These are phyloP conservation scores for Eudyptes chrysolophus DNA, from an alignment of 2,113 vertebrate species.

Conservation along the genomic window DNA sequence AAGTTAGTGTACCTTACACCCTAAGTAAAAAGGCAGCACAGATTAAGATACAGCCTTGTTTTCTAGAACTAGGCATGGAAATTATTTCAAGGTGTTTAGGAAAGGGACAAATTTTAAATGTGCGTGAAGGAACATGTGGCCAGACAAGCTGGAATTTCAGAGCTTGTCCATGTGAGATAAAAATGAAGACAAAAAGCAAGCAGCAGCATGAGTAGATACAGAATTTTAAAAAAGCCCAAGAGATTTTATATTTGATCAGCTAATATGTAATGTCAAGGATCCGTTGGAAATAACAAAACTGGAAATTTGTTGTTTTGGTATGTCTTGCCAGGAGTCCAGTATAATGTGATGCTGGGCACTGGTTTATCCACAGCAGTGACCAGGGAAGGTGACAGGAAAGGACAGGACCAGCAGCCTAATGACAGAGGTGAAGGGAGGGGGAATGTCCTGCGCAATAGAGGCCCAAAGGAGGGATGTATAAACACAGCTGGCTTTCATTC, in stretches of 20 bases:
- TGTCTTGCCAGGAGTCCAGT: not conserved
- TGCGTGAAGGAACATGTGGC: not conserved
- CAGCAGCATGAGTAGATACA: not conserved
- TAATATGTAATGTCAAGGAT: not conserved
- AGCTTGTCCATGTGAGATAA: not conserved
- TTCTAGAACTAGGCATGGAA: not conserved
- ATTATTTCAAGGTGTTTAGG: not conserved
- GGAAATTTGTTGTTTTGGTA: not conserved
- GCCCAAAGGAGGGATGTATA: not conserved
- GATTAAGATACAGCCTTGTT: not conserved
- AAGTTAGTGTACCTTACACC: not conserved
- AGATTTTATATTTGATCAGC: not conserved
- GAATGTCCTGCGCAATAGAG: too few relatives aligned
- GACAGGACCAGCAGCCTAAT: not conserved
- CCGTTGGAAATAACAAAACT: not conserved
- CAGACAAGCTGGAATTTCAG: not conserved
- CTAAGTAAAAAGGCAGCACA: not conserved
- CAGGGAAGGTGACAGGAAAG: not conserved
- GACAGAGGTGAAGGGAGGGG: not conserved
- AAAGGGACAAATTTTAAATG: not conserved
- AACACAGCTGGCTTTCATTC: not conserved
- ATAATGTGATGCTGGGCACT: not conserved
- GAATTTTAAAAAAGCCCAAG: not conserved
- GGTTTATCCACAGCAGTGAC: not conserved
- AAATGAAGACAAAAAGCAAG: not conserved